phyloP scores from a whole-genome alignment of 2,113 vertebrate genomes.

The Dolichallabes microphthalmus region DNA sequence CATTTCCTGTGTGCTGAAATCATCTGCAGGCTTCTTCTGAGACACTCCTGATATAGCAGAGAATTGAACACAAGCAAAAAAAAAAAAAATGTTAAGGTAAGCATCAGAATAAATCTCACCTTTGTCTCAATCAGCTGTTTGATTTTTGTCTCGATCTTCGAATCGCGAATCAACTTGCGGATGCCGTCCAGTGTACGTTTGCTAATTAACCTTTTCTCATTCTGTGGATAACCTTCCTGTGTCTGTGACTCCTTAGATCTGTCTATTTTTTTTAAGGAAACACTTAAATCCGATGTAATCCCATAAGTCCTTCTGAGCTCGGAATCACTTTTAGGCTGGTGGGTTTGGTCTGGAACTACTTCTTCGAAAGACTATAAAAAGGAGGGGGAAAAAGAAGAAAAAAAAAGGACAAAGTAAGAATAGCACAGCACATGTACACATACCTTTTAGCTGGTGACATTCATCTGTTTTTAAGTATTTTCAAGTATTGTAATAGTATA shows the following conservation, averaged over 20 bases:
- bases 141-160: slow-evolving; percentile 35
- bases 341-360: neutral
- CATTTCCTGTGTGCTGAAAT: too few relatives aligned
- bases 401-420: neutral
- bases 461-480: neutral
- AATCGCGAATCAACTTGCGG: slow-evolving; percentile 50
- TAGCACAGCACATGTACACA: neutral
- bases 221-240: neutral
- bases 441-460: neutral
- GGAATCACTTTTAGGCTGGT: slow-evolving; percentile 45
- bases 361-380: slow-evolving; percentile 23
- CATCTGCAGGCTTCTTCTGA: neutral
- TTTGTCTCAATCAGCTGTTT: slow-evolving; percentile 49
- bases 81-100: neutral
- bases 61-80: neutral
- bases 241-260: neutral
- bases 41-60: neutral
- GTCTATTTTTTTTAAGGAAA: slow-evolving; percentile 59
- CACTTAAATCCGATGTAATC: slow-evolving; percentile 59
- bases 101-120: slow-evolving; percentile 39
- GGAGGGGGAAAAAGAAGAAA: neutral
- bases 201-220: slow-evolving; percentile 42
- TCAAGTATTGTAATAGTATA: neutral
- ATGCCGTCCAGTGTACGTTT: slow-evolving; percentile 59
- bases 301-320: slow-evolving; percentile 62